Evolutionary conservation across 2,113 vertebrate species (phyloP).

Genomic region (Colaptes auratus): DNA sequence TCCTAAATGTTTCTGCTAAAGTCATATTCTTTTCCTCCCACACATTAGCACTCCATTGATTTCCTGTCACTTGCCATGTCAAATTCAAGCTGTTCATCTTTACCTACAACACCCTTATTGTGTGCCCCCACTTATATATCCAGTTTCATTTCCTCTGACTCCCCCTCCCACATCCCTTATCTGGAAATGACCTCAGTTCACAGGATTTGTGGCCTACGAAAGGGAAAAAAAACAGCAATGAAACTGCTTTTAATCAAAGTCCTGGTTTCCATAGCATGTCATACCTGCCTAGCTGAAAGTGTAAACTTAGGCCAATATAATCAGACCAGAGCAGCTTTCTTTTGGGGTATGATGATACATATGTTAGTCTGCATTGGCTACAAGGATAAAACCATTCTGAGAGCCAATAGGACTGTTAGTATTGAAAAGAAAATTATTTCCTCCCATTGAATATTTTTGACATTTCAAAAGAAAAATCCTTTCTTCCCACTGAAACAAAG

Average conservation of each 20-base stretch:
- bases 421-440: background rate
- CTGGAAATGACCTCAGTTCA: slow-evolving; percentile 28
- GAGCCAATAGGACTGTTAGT: background rate
- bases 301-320: background rate
- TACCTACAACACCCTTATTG: slow-evolving; percentile 6
- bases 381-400: background rate
- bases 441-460: background rate
- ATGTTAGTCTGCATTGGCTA: background rate
- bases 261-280: background rate
- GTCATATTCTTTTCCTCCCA: slow-evolving; percentile 1
- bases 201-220: background rate
- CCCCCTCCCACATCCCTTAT: background rate
- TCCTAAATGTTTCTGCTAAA: slow-evolving; percentile 42
- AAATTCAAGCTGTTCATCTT: slow-evolving; percentile 48
- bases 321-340: background rate
- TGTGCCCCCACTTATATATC: background rate
- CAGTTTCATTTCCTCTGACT: slow-evolving; percentile 44
- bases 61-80: slow-evolving; percentile 51
- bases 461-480: background rate
- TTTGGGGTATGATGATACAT: background rate
- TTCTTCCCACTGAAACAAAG: background rate
- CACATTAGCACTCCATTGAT: slow-evolving; percentile 31
- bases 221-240: background rate
- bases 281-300: background rate
- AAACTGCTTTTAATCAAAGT: background rate